Percentiles rank a stretch among this genome's conserved stretches.
phyloP scores from a whole-genome alignment of 2,113 vertebrate species.

The Himantopus leucocephalus region DNA sequence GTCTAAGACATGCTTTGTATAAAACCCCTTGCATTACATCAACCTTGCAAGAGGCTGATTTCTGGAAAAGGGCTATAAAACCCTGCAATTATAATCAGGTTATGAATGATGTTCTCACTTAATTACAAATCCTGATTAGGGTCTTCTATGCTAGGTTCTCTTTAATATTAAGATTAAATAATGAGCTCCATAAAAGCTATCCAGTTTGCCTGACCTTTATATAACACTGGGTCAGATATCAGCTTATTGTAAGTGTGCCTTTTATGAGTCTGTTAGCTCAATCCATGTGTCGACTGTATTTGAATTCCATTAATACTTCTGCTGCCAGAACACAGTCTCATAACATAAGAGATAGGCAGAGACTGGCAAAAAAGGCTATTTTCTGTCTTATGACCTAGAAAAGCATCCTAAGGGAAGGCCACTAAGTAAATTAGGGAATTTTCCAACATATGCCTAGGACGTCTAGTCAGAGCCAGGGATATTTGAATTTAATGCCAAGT shows the following conservation, averaged over 20 bases:
- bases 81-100: constrained; percentile 77
- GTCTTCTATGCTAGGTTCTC: constrained; percentile 65
- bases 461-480: background rate
- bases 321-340: background rate
- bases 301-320: constrained; percentile 42
- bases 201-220: constrained; percentile 67
- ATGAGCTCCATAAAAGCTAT: constrained; percentile 71
- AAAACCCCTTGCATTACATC: constrained; percentile 46
- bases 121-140: constrained; percentile 79
- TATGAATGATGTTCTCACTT: constrained; percentile 75
- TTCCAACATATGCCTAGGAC: background rate
- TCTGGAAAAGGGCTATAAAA: constrained; percentile 70
- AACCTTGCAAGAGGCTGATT: constrained; percentile 43
- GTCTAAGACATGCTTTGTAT: constrained; percentile 21
- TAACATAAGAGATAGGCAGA: background rate
- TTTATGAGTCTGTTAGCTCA: constrained; percentile 41
- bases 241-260: background rate
- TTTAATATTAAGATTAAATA: constrained; percentile 77
- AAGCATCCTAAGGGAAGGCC: background rate
- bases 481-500: background rate
- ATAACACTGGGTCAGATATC: constrained; percentile 64
- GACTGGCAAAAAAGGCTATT: background rate
- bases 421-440: background rate
- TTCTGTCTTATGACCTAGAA: constrained; percentile 4
- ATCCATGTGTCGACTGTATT: constrained; percentile 19